Evolutionary conservation across 2,797 vertebrate species (phyloP).

Genomic region (Enteromius fasciolatus): DNA sequence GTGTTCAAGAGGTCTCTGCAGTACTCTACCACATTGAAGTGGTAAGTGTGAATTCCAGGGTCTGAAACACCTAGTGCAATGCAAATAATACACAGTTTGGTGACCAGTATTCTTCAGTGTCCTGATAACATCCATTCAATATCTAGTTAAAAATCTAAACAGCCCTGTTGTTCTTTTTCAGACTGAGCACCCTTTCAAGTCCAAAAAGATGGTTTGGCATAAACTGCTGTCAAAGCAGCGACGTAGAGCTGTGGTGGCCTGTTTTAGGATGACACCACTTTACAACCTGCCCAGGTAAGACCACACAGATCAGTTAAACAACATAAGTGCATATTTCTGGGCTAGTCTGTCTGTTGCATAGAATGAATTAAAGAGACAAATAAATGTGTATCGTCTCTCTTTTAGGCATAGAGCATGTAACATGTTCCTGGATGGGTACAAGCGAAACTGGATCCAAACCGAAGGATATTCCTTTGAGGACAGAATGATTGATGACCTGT

Average conservation of each 20-base stretch:
- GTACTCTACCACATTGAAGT: constrained; percentile 93
- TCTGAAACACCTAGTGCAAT: neutral
- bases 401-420: constrained; percentile 91
- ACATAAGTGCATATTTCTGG: neutral
- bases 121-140: neutral
- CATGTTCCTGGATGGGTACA: constrained; percentile 94
- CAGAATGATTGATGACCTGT: constrained; percentile 92
- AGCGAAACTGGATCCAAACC: constrained; percentile 85
- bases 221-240: constrained; percentile 93
- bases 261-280: constrained; percentile 93
- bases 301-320: neutral
- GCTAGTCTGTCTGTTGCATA: neutral
- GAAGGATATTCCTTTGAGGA: constrained; percentile 94
- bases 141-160: neutral
- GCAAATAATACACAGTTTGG: constrained; percentile 4
- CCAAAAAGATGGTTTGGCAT: constrained; percentile 95
- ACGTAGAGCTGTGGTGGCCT: constrained; percentile 90
- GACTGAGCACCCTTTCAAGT: constrained; percentile 93
- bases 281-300: constrained; percentile 91
- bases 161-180: constrained; percentile 53
- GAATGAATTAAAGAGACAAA: neutral
- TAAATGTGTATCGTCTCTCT: neutral
- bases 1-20: constrained; percentile 93
- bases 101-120: neutral
- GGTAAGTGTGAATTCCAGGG: constrained; percentile 70